Evolutionary conservation across 2,888 invertebrate genomes (phyloP).

Genomic region (Cyclophora albipunctata): DNA sequence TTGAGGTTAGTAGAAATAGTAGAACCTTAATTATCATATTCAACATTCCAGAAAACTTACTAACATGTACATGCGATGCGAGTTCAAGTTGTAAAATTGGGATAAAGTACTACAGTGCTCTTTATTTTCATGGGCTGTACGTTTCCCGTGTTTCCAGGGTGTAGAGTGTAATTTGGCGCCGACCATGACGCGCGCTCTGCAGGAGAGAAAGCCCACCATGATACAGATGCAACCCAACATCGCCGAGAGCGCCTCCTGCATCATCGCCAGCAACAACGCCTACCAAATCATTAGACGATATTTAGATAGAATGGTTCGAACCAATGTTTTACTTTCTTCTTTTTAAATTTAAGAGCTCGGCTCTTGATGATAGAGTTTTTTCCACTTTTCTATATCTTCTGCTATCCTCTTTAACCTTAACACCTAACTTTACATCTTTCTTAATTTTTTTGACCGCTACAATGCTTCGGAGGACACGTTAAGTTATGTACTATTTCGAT

Average conservation of each 20-base stretch:
- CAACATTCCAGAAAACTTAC: too few species aligned
- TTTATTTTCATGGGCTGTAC: too few species aligned
- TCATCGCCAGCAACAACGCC: conserved; percentile 86
- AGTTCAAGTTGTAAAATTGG: too few species aligned
- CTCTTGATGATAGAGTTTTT: too few species aligned
- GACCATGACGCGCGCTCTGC: conserved; percentile 81
- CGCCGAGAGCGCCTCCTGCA: conserved; percentile 86
- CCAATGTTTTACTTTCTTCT: conserved; percentile 4
- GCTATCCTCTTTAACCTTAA: too few species aligned
- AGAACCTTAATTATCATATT: too few species aligned
- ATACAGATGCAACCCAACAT: conserved; percentile 79
- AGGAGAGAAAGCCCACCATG: conserved; percentile 78
- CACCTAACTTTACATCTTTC: neutral
- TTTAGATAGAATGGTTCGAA: conserved; percentile 81
- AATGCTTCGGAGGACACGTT: too few species aligned
- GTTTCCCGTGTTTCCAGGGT: conserved; percentile 66
- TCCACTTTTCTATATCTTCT: neutral
- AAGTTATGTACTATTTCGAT: too few species aligned
- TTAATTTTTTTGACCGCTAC: neutral
- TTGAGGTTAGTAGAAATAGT: too few species aligned
- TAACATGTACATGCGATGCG: too few species aligned
- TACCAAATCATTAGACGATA: conserved; percentile 80
- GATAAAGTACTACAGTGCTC: too few species aligned
- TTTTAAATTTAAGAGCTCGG: too few species aligned
- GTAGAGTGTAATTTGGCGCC: conserved; percentile 91